phyloP scores from a whole-genome alignment of 2,888 invertebrate genomes.

The Eupithecia insigniata region DNA sequence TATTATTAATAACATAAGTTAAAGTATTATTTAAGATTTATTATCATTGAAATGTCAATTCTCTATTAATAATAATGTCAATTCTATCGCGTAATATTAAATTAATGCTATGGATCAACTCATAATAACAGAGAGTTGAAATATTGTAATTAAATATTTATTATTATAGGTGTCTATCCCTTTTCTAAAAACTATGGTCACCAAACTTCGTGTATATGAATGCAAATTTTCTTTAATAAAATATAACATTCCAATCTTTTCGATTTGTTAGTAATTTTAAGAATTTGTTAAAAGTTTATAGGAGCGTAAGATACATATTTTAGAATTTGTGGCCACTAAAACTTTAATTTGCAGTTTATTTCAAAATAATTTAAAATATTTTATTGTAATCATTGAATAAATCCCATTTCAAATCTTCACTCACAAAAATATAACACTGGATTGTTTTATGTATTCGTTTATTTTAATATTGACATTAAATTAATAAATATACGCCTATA shows the following conservation, averaged over 20 bases:
- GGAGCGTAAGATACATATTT: constrained; percentile 64
- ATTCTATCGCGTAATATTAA: constrained; percentile 41
- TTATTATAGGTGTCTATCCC: constrained; percentile 66
- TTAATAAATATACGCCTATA: constrained; percentile 79
- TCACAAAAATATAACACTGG: constrained; percentile 47
- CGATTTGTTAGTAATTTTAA: constrained; percentile 65
- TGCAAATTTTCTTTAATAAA: constrained; percentile 46
- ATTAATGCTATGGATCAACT: constrained; percentile 46
- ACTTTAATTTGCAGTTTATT: constrained; percentile 51
- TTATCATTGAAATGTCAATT: constrained; percentile 42
- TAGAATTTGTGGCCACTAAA: constrained; percentile 59
- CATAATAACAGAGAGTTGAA: constrained; percentile 56
- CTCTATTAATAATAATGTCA: constrained; percentile 46
- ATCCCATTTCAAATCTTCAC: constrained; percentile 21
- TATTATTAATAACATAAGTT: not conserved
- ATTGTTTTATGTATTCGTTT: constrained; percentile 65
- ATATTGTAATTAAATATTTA: constrained; percentile 53
- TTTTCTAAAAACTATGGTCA: constrained; percentile 69
- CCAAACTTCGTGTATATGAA: constrained; percentile 62
- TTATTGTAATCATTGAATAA: constrained; percentile 15
- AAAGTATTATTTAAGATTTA: constrained; percentile 20
- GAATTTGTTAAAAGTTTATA: constrained; percentile 65
- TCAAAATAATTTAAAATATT: constrained; percentile 18
- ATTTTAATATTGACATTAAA: constrained; percentile 76
- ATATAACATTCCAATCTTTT: constrained; percentile 66